Base-by-base conservation (phyloP, 1,140 invertebrate genomes). In the Papilio xuthus region DNA sequence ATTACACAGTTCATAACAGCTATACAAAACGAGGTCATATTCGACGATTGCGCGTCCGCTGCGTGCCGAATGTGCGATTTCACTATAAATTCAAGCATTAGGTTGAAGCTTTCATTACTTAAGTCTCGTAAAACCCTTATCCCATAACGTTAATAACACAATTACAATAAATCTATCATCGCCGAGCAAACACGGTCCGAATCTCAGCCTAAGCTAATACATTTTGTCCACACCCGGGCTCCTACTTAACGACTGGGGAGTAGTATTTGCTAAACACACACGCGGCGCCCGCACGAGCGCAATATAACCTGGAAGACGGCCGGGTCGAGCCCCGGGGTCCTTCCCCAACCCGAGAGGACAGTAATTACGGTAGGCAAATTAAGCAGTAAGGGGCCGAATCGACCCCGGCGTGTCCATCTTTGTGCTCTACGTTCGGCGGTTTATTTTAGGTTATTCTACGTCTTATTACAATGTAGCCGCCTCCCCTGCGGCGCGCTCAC, bases 311-410 rank as follows among this genome's bases (percentile, higher is more conserved):
- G 88, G 77, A 93, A 93, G 92, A 93, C 89, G 91, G 85, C 88
- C 81, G 90, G 90, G 89, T 90, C 90, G 88, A 87, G 88, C 88
- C 90, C 88, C 84, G 81, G 89, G 90, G 86, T 89, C 85, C 85
- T 90, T 86, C 88, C 89, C 90, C 85, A 86, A 88, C 88, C 91
- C 90, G 85, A 89, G 89, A 94, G 91, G 92, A 93, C 90, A 94
- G 94, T 94, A 94, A 94, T 94, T 94, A 94, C 93, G 93, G 93
- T 93, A 94, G 93, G 94, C 93, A 94, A 94, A 94, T 94, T 94
- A 94, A 94, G 93, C 94, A 94, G 92, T 93, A 90, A 94, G 92
- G 92, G 92, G 87, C 86, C 86, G 82, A 85, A 84, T 83, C 84
- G 84, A 84, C 81, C 88, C 86, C 83, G 86, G 88, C 88, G 86